phyloP scores from a whole-genome alignment of 1,140 invertebrate species.

The Pseudomyrmex dendroicus region DNA sequence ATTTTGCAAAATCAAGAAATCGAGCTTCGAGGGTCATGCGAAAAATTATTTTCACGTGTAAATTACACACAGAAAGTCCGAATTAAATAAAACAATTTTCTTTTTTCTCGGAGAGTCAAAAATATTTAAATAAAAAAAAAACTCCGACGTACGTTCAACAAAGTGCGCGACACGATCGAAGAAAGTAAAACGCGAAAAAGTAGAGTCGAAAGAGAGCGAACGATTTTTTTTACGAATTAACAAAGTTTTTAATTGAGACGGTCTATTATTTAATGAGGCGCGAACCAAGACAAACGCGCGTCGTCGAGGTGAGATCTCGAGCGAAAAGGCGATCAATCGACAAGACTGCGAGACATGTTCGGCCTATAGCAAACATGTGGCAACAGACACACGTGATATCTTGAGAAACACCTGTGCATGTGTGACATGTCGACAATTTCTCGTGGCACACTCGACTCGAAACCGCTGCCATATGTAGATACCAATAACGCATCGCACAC shows the following conservation, averaged over 20 bases:
- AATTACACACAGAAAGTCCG: too few species aligned
- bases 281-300: background rate
- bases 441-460: conserved; percentile 69
- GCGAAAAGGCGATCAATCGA: conserved; percentile 27
- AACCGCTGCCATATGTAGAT: conserved; percentile 71
- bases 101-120: too few species aligned
- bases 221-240: background rate
- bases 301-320: background rate
- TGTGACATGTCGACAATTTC: conserved; percentile 75
- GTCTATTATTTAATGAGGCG: background rate
- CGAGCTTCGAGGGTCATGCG: too few species aligned
- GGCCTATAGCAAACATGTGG: conserved; percentile 3
- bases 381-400: conserved; percentile 77
- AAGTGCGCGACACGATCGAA: too few species aligned
- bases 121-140: too few species aligned
- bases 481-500: conserved; percentile 35
- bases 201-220: too few species aligned
- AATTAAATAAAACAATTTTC: too few species aligned
- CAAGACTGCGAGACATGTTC: background rate
- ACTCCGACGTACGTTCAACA: too few species aligned
- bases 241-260: background rate
- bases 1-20: too few species aligned
- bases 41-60: too few species aligned
- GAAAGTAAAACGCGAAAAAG: too few species aligned
- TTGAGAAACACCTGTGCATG: conserved; percentile 83